Conservation (phyloP, 2,113 vertebrate genomes). For the Bos javanicus region DNA sequence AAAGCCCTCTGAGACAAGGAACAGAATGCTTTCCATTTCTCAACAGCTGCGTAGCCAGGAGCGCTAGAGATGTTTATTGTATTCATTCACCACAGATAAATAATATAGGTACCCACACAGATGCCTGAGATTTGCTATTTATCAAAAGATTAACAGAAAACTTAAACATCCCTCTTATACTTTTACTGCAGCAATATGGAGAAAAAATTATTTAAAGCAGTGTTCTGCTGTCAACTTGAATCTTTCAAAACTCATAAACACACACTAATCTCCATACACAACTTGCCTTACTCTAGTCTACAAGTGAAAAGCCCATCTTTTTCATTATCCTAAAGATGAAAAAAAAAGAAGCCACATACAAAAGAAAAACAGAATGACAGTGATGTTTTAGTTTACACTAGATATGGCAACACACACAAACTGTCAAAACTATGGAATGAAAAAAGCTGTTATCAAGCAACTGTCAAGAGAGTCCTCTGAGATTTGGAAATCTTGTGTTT, state of each 20-base stretch:
- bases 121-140: constrained; percentile 12
- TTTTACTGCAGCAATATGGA: constrained; percentile 60
- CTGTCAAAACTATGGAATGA: constrained; percentile 91
- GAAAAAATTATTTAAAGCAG: constrained; percentile 66
- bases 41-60: not conserved
- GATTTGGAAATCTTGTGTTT: constrained; percentile 91
- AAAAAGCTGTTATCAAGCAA: constrained; percentile 90
- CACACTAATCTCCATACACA: constrained; percentile 80
- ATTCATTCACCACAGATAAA: not conserved
- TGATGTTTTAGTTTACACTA: constrained; percentile 91
- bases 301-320: constrained; percentile 85
- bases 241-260: constrained; percentile 82
- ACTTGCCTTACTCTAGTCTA: constrained; percentile 80
- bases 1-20: constrained; percentile 6
- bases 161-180: constrained; percentile 64
- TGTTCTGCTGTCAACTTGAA: constrained; percentile 76
- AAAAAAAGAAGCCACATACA: constrained; percentile 80
- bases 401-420: constrained; percentile 89
- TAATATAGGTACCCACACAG: constrained; percentile 19
- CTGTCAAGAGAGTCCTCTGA: constrained; percentile 90
- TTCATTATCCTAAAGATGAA: constrained; percentile 84
- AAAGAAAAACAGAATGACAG: constrained; percentile 89
- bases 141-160: constrained; percentile 74
- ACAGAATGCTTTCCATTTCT: not conserved
- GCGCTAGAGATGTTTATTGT: not conserved